Base-by-base conservation (phyloP, 2,797 vertebrate species). In the Cyprinodon diabolis region DNA sequence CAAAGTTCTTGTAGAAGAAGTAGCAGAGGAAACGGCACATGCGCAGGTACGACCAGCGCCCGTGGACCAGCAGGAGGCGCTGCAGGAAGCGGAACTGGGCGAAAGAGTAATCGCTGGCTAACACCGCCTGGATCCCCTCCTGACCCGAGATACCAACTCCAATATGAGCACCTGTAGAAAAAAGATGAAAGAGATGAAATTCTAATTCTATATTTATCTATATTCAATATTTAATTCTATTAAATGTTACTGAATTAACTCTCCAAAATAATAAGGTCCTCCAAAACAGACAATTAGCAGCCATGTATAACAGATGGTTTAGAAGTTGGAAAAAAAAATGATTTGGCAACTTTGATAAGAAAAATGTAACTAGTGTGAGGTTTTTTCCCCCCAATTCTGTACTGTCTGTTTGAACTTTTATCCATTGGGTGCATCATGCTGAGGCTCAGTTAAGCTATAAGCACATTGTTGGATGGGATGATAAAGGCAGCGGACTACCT, bases 1-100 rank as follows among this genome's bases (percentile, higher is more conserved):
- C 97, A 0, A 99, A 99, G 90, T 99, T 99, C 95, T 99, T 99
- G 90, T 99, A 99, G 96, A 99, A 99, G 93, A 99, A 99, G 83
- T 99, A 99, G 87, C 97, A 98, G 81, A 99, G 97, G 91, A 99
- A 99, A 19, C 97, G 97, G 91, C 97, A 99, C 97, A 99, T 98
- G 78, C 97, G 96, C 49, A 99, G 93, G 91, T 99, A 98, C 66
- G 97, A 98, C 97, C 97, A 99, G 89, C 97, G 97, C 2, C 97
- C 97, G 0, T 99, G 97, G 55, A 99, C 97, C 90, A 99, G 92
- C 79, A 99, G 93, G 56, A 99, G 96, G 51, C 97, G 96, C 91
- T 99, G 97, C 37, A 98, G 93, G 91, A 97, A 98, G 77, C 96
- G 96, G 92, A 99, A 99, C 95, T 99, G 97, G 0, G 97, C 96